These are phyloP conservation scores for Plestiodon gilberti DNA, from an alignment of 2,113 vertebrate species.

Conservation along the genomic window DNA sequence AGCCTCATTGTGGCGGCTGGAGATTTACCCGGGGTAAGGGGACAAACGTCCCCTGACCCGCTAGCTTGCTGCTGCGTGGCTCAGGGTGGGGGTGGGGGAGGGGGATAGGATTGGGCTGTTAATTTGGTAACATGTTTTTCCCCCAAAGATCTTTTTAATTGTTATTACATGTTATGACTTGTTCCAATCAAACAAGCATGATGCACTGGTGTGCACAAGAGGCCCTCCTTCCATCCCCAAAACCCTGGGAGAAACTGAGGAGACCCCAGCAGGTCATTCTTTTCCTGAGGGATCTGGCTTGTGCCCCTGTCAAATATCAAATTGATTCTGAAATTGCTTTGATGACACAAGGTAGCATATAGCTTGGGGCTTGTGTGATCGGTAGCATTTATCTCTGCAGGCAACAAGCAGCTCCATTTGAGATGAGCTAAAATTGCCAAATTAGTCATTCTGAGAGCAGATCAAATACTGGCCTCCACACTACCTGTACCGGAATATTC, in stretches of 20 bases:
- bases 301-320: slow-evolving; percentile 75
- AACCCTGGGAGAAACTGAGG: slow-evolving; percentile 61
- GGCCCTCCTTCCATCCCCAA: slow-evolving; percentile 3
- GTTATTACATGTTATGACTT: slow-evolving; percentile 30
- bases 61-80: too few species aligned
- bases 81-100: too few species aligned
- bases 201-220: slow-evolving; percentile 28
- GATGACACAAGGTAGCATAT: slow-evolving; percentile 73
- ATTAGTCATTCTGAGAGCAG: not conserved
- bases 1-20: too few species aligned
- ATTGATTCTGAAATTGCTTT: slow-evolving; percentile 82
- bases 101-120: too few species aligned
- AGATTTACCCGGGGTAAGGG: too few species aligned
- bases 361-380: slow-evolving; percentile 71
- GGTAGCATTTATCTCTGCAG: slow-evolving; percentile 62
- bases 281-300: slow-evolving; percentile 17
- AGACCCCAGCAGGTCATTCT: slow-evolving; percentile 33
- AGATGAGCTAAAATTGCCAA: slow-evolving; percentile 46
- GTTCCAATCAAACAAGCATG: slow-evolving; percentile 51
- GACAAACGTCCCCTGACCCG: too few species aligned
- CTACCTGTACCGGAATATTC: fast-evolving
- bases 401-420: slow-evolving; percentile 44
- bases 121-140: not conserved
- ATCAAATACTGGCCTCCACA: not conserved
- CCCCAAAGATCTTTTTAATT: slow-evolving; percentile 18